Percentiles rank a stretch among this genome's conserved stretches.
Conservation (phyloP, 2,888 invertebrate genomes). For the Ditula angustiorana region DNA sequence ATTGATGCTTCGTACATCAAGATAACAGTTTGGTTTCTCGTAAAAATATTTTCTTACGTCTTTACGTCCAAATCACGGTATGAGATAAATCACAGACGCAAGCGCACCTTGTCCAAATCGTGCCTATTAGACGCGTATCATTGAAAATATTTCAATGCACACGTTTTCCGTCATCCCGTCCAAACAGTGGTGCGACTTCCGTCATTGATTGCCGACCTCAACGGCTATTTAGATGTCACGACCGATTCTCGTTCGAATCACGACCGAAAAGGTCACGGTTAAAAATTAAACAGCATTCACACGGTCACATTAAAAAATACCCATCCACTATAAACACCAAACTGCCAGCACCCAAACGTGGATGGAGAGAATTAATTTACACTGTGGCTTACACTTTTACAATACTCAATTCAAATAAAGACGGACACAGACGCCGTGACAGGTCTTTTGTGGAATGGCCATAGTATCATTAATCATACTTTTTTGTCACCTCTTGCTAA, state of each 20-base stretch:
- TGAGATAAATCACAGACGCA: conserved; percentile 14
- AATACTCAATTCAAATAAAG: conserved; percentile 51
- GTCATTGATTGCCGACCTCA: conserved; percentile 80
- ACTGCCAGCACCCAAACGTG: conserved; percentile 24
- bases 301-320: conserved; percentile 24
- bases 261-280: conserved; percentile 79
- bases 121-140: conserved; percentile 38
- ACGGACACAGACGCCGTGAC: conserved; percentile 62
- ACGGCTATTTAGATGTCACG: conserved; percentile 81
- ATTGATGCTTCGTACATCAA: neutral
- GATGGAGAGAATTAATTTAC: conserved; percentile 33
- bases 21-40: neutral
- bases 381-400: conserved; percentile 46
- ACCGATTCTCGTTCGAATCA: conserved; percentile 68
- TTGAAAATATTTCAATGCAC: conserved; percentile 60
- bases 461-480: conserved; percentile 76
- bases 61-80: conserved; percentile 23
- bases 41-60: conserved; percentile 23
- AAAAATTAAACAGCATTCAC: conserved; percentile 57
- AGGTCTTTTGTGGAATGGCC: conserved; percentile 69
- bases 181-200: conserved; percentile 61
- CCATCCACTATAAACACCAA: conserved; percentile 6
- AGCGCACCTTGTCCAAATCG: conserved; percentile 34
- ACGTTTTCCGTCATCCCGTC: conserved; percentile 68
- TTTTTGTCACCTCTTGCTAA: conserved; percentile 81